Evolutionary conservation across 30 jellyfish, hydroid and myxozoan species (phyloP), one percentile per base, ranked within the genome.

Genomic region (Turritopsis dohrnii): DNA sequence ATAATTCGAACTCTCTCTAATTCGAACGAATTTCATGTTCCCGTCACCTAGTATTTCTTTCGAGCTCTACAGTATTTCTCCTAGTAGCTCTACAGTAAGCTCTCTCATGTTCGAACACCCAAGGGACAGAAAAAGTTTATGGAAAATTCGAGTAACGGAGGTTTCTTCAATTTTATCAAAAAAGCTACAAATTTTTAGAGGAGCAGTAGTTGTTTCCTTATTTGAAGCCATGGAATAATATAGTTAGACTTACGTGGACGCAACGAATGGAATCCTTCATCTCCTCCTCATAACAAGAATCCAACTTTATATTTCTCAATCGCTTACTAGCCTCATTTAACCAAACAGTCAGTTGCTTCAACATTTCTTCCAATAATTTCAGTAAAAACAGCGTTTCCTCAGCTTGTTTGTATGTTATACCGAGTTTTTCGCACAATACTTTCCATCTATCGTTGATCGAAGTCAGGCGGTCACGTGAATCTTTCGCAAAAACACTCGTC

Each of bases 361-460:
- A 75, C 95, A 94, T 81, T 52, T 96, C 97, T 71, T 89, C 97
- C 4, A 94, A 74, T 27, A 94, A 53, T 28, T 82, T 90, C 95
- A 94, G 84, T 71, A 87, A 71, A 72, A 94, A 94, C 60, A 86
- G 76, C 75, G 94, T 74, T 53, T 82, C 96, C 28, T 87, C 96
- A 19, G 85, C 95, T 26, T 65, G 72, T 53, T 80, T 77, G 60
- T 83, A 81, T 52, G 96, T 82, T 79, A 82, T 69, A 18, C 96
- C 97, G 41, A 89, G 89, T 16, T 65, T 85, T 71, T 81, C 84
- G 66, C 97, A 94, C 18, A 94, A 79, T 0, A 71, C 85, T 30
- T 76, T 83, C 96, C 97, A 91, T 16, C 96, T 84, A 53, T 66
- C 75, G 77, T 84, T 90, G 29, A 94, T 31, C 24, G 54, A 69